Evolutionary conservation across 2,797 vertebrate species (phyloP), one percentile per base, ranked within the genome.

Genomic region (Pterois miles): DNA sequence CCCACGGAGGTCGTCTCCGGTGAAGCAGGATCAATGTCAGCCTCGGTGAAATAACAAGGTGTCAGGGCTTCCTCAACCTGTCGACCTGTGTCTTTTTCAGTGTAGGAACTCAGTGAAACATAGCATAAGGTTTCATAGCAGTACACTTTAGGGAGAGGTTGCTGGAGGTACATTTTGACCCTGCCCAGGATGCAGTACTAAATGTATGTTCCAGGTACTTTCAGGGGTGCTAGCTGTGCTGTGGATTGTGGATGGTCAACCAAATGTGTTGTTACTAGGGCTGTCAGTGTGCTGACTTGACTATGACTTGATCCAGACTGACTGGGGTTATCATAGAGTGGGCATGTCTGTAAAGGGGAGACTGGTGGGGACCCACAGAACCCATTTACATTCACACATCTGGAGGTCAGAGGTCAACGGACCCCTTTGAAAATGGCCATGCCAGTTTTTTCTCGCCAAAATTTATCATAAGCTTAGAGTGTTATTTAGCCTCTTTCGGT

Each of bases 1-100:
- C 53, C 68, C 66, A 50, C n/a, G 1, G 20, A 71, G 67, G 71
- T 82, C 22, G 6, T 27, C 56, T 66, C 29, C 12, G 31, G 46
- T 62, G 76, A 80, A 25, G 75, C 16, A 6, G 76, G 84, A 86
- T 86, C 85, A 81, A 58, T 88, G 80, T 77, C 59, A 12, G 40
- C 29, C 58, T 58, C 60, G 40, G 64, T 71, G 65, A 85, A 81
- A 67, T 65, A 72, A 75, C 38, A 74, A 34, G 76, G 62, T 80
- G 71, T 67, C 54, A 34, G 57, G n/a, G 18, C 53, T 38, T 60
- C 60, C n/a, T 71, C 63, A 43, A 65, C 75, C 81, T 73, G 52
- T n/a, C n/a, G n/a, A n/a, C n/a, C n/a, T n/a, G 23, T 34, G 78
- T 81, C 74, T 78, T 76, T 71, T 38, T 76, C 25, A 60, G 64